These are phyloP conservation scores for Xiphias gladius DNA, from an alignment of 2,113 vertebrate species.

Conservation along the genomic window DNA sequence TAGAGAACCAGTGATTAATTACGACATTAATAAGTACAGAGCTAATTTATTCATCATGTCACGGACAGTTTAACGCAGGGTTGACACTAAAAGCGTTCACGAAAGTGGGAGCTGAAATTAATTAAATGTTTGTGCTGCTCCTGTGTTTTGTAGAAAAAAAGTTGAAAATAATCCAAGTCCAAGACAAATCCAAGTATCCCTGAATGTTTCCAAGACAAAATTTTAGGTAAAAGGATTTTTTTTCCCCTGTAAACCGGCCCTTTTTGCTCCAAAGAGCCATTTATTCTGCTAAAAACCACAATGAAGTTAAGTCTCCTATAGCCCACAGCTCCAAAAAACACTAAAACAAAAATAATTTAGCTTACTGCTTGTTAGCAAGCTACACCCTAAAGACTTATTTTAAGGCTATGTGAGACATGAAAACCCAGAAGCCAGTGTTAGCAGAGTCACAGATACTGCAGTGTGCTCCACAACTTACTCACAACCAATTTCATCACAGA, in stretches of 20 bases:
- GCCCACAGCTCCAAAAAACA: neutral
- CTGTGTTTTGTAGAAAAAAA: neutral
- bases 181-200: neutral
- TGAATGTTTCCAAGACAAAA: neutral
- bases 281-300: neutral
- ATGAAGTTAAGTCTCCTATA: neutral
- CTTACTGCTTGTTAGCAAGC: neutral
- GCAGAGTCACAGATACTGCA: neutral
- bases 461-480: neutral
- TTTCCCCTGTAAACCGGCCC: neutral
- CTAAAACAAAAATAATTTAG: neutral
- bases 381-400: neutral
- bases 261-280: neutral
- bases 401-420: neutral
- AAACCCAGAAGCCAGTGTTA: too few species aligned
- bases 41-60: neutral
- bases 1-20: slow-evolving; percentile 24
- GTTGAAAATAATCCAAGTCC: neutral
- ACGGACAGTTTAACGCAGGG: neutral
- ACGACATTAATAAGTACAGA: neutral
- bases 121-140: neutral
- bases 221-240: neutral
- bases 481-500: neutral
- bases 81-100: neutral
- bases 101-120: neutral